A percentile compares a stretch with the other conserved stretches of the same genome.
Evolutionary conservation across 2,888 invertebrate species (phyloP).

Genomic region (Amphipyra berbera): DNA sequence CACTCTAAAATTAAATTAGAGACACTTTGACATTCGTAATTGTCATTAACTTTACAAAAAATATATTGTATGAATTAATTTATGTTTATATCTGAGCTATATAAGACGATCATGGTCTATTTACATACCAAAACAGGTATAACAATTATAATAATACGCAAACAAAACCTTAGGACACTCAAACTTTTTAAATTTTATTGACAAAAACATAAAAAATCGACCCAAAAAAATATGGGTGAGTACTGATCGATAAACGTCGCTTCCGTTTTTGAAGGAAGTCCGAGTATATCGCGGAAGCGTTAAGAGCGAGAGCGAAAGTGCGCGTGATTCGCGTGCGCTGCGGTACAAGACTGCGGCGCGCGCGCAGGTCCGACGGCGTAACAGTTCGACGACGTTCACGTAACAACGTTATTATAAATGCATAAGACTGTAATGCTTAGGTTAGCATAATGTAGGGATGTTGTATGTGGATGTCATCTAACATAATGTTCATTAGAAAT

Average conservation of each 20-base stretch:
- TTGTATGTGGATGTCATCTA: background rate
- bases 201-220: background rate
- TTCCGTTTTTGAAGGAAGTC: conserved; percentile 56
- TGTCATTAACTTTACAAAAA: conserved; percentile 5
- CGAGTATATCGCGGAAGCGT: conserved; percentile 68
- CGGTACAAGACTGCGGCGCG: conserved; percentile 77
- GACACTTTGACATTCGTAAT: background rate
- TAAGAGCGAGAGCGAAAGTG: conserved; percentile 84
- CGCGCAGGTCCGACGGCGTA: conserved; percentile 51
- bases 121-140: conserved; percentile 9
- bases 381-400: conserved; percentile 74
- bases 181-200: background rate
- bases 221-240: conserved; percentile 10
- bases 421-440: conserved; percentile 44
- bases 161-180: background rate
- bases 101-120: conserved; percentile 1
- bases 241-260: conserved; percentile 26
- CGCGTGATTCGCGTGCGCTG: conserved; percentile 79
- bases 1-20: background rate
- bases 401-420: conserved; percentile 67
- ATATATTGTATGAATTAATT: background rate
- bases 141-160: background rate
- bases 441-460: conserved; percentile 21
- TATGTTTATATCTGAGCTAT: conserved; percentile 1
- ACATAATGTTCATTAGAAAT: background rate